A percentile compares a stretch with the other conserved stretches of the same genome.
Evolutionary conservation across 2,888 invertebrate species (phyloP).

Genomic region (Ennomos erosarius): DNA sequence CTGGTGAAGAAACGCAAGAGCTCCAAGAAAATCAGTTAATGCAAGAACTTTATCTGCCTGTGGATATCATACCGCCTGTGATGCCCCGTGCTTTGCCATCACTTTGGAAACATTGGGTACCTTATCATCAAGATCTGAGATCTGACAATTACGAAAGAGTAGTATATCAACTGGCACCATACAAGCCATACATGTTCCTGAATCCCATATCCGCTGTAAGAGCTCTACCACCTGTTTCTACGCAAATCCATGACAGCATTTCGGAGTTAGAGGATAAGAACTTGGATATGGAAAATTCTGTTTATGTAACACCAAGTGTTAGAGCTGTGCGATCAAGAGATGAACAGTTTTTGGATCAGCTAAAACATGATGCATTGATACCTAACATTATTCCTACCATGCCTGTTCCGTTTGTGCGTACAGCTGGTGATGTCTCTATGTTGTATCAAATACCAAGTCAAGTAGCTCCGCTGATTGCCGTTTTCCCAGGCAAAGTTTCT

Average conservation of each 20-base stretch:
- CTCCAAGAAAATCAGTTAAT: constrained; percentile 8
- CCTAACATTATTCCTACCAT: constrained; percentile 74
- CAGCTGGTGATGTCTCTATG: constrained; percentile 31
- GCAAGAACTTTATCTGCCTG: constrained; percentile 8
- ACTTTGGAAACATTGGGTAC: constrained; percentile 24
- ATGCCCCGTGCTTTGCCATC: constrained; percentile 9
- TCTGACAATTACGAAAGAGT: constrained; percentile 6
- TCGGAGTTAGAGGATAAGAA: constrained; percentile 29
- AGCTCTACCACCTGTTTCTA: constrained; percentile 49
- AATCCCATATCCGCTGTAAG: constrained; percentile 42
- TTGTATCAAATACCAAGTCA: constrained; percentile 21
- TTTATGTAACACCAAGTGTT: constrained; percentile 38
- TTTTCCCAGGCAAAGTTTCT: constrained; percentile 41
- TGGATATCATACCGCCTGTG: constrained; percentile 17
- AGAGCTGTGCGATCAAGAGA: constrained; percentile 48
- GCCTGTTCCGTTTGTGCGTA: constrained; percentile 59
- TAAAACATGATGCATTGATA: constrained; percentile 64
- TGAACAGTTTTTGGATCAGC: constrained; percentile 58
- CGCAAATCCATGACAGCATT: constrained; percentile 46
- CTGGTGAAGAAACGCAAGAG: constrained; percentile 17
- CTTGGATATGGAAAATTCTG: constrained; percentile 9
- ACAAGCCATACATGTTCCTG: constrained; percentile 30
- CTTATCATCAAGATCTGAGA: constrained; percentile 21
- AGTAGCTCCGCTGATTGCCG: constrained; percentile 35
- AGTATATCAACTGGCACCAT: constrained; percentile 22